Percentiles rank a stretch among this genome's conserved stretches.
phyloP scores from a whole-genome alignment of 2,888 invertebrate species.

The Amphipoea lucens region DNA sequence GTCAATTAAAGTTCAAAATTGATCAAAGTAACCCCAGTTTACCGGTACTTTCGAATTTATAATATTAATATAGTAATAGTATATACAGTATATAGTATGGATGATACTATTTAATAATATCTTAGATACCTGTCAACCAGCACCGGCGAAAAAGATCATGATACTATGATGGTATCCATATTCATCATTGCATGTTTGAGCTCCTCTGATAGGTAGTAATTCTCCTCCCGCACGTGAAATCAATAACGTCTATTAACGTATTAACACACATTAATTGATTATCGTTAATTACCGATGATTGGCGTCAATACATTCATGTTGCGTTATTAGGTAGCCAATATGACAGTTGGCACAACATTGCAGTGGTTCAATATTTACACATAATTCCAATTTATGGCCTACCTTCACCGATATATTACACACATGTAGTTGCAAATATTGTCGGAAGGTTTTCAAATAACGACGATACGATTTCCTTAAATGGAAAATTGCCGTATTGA shows the following conservation, averaged over 20 bases:
- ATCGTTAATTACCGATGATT: slow-evolving; percentile 50
- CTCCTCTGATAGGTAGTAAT: background rate
- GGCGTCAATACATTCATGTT: slow-evolving; percentile 26
- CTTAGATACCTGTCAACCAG: background rate
- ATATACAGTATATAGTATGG: too few species aligned
- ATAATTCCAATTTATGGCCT: slow-evolving; percentile 18
- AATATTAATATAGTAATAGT: too few species aligned
- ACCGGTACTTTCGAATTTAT: too few species aligned
- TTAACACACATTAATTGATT: slow-evolving; percentile 48
- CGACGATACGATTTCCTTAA: background rate
- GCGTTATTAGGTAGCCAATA: slow-evolving; percentile 23
- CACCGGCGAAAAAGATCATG: background rate
- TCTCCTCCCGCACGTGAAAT: slow-evolving; percentile 18
- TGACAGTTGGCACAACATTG: slow-evolving; percentile 36
- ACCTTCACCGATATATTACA: slow-evolving; percentile 16
- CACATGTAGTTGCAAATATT: slow-evolving; percentile 7
- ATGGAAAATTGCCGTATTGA: background rate
- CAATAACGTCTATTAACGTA: slow-evolving; percentile 15
- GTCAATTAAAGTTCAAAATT: too few species aligned
- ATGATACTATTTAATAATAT: background rate
- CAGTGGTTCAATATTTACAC: slow-evolving; percentile 27
- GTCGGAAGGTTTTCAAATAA: background rate
- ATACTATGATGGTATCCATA: background rate
- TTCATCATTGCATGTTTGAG: background rate
- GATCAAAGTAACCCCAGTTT: too few species aligned